These are phyloP conservation scores for Knipowitschia caucasica DNA, from an alignment of 2,797 vertebrate species.

Conservation along the genomic window DNA sequence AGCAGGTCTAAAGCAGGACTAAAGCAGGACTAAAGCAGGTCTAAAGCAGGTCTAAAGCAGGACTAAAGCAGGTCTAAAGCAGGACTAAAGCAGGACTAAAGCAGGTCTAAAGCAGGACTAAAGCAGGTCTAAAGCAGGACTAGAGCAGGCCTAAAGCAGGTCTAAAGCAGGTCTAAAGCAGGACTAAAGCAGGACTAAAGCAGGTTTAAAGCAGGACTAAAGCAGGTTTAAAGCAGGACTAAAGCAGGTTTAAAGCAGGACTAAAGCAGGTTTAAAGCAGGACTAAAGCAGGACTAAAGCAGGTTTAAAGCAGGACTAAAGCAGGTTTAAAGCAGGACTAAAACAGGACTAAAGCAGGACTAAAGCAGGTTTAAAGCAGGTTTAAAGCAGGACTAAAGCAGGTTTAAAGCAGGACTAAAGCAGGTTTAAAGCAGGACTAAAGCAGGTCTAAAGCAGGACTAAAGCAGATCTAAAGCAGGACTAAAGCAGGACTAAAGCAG, in stretches of 20 bases:
- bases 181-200: background rate
- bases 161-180: background rate
- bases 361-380: background rate
- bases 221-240: too few species aligned
- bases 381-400: background rate
- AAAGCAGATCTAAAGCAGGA: background rate
- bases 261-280: background rate
- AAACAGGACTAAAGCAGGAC: background rate
- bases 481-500: background rate
- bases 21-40: background rate
- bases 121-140: background rate
- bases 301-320: too few species aligned
- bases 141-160: background rate
- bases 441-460: background rate
- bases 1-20: background rate
- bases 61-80: background rate
- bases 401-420: background rate
- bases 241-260: background rate
- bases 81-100: background rate
- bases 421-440: background rate
- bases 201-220: background rate
- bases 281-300: background rate
- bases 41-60: background rate
- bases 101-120: background rate
- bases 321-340: background rate